Base-by-base conservation (phyloP, 92 coral and sea anemone genomes). In the Bergia puertoricense region DNA sequence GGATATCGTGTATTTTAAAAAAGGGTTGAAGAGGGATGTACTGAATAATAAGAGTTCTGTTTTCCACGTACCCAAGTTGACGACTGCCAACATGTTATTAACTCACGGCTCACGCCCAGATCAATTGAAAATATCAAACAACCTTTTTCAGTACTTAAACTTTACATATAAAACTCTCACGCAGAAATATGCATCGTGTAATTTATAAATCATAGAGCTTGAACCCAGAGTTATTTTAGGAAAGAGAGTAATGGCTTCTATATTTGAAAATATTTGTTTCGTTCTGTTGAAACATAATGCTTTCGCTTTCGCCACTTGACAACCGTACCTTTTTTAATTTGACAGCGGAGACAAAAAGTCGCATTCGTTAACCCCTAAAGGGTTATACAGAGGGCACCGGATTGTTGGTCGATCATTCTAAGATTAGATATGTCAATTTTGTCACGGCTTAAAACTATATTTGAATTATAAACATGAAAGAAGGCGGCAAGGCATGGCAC, bases 301-400 rank as follows among this genome's bases (percentile, higher is more conserved):
- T 48, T 84, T 23, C 36, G 50, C 75, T 48, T 84, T 23, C 36
- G 10, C 68, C 20, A 22, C 56, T 46, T 84, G 44, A 71, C 50
- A 41, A 71, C n/a, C 42, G 77, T 46, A 43, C 18, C 66, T 65
- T 67, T 66, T 41, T 30, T 81, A 44, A 38, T 59, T 82, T 67
- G 77, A 44, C 79, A 45, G 78, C 8, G 87, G 57, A 84, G 87
- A 56, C 87, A 46, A 1, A 36, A 72, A 84, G 87, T 84, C 87
- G 75, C 78, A 18, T 8, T 30, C 22, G 45, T 67, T 9, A 20
- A 42, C 7, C 38, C 57, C 54, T 69, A 48, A 42, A 30, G 78
- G 86, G 50, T 7, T 76, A 42, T 76, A 30, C 18, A 50, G 10
- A 82, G 51, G 74, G 39, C n/a, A 45, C 41, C 10, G 16, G 42